A percentile compares a stretch with the other conserved stretches of the same genome.
Conservation (phyloP, 2,797 vertebrate genomes). For the Pseudocheirus occidentalis region DNA sequence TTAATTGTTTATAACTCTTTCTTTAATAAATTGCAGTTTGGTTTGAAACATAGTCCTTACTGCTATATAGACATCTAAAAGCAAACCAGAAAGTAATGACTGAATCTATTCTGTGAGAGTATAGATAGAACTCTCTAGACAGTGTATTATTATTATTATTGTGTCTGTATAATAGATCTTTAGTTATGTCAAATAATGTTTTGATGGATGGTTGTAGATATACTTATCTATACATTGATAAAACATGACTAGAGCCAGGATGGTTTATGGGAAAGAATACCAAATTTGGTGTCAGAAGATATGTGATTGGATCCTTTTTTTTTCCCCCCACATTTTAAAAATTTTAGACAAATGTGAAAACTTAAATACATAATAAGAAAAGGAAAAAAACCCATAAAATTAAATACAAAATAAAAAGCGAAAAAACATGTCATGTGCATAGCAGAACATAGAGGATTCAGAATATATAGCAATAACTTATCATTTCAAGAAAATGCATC, state of each 20-base stretch:
- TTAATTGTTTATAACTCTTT: background rate
- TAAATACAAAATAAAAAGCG: no score
- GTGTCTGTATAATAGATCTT: background rate
- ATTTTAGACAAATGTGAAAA: no score
- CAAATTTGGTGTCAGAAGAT: background rate
- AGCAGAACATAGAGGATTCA: no score
- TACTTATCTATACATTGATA: background rate
- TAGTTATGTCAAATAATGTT: background rate
- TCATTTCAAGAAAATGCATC: no score
- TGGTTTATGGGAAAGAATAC: background rate
- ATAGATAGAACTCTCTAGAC: background rate
- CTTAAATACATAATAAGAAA: no score
- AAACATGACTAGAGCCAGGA: background rate
- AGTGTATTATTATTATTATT: background rate
- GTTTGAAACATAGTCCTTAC: background rate
- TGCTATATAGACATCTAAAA: conserved; percentile 17
- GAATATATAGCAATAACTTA: no score
- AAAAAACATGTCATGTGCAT: no score
- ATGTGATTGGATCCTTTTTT: background rate
- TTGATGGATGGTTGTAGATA: background rate
- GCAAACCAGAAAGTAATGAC: conserved; percentile 21
- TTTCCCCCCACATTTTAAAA: no score
- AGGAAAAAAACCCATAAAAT: no score
- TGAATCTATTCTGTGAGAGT: background rate
- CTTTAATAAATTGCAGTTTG: conserved; percentile 16